Evolutionary conservation across 2,797 vertebrate species (phyloP).

Genomic region (Cyprinella venusta): DNA sequence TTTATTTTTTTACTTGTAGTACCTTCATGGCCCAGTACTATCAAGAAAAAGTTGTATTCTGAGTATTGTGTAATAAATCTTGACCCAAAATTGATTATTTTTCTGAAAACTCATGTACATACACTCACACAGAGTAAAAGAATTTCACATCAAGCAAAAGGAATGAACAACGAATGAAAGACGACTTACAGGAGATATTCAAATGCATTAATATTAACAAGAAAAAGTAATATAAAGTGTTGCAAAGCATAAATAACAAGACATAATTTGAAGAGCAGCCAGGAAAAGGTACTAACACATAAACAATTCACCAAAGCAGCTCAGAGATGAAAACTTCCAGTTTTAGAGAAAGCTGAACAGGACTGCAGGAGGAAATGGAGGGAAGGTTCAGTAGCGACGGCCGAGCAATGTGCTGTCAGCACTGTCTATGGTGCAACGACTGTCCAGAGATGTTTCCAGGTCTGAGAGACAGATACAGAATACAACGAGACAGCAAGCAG

Average conservation of each 20-base stretch:
- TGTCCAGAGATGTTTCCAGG: conserved; percentile 84
- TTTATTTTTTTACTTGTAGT: no score
- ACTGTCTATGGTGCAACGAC: conserved; percentile 83
- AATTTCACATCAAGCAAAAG: conserved; percentile 12
- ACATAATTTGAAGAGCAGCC: background rate
- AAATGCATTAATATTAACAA: background rate
- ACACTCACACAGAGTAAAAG: conserved; percentile 6
- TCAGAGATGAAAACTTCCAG: conserved; percentile 12
- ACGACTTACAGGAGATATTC: background rate
- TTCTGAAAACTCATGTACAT: background rate
- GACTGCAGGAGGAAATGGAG: conserved; percentile 53
- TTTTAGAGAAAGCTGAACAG: conserved; percentile 19
- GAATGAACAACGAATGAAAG: background rate
- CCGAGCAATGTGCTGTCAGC: conserved; percentile 77
- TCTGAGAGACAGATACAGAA: conserved; percentile 70
- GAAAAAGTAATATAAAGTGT: background rate
- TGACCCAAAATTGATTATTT: background rate
- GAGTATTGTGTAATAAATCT: background rate
- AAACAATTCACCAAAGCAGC: background rate
- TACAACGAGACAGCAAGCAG: conserved; percentile 13
- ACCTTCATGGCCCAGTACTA: no score
- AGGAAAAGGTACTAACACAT: background rate
- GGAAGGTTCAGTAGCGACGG: conserved; percentile 73
- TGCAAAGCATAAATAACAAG: conserved; percentile 4
- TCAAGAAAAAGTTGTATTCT: no score